Evolutionary conservation across 2,888 invertebrate genomes (phyloP), one percentile per base, ranked within the genome.

Genomic region (Palloptera scutellata): DNA sequence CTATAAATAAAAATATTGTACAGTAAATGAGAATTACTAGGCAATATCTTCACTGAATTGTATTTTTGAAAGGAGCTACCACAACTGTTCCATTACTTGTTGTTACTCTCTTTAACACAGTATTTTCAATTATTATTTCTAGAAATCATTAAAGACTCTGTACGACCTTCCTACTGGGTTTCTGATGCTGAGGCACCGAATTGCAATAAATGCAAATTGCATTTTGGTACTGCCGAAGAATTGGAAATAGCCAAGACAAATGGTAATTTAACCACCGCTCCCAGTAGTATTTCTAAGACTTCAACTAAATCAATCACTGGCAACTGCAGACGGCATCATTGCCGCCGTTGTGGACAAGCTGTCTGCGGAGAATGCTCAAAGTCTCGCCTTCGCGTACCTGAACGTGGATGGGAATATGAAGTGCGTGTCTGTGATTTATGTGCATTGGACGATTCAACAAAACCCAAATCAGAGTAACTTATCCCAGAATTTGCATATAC

Each of bases 401-500:
- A 89, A 59, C 86, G 89, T 73, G 92, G 92, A 66, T 93, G 93
- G 93, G 83, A 85, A 10, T 87, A 87, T 13, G 89, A 91, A n/a
- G 93, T 92, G 1, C 86, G 94, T 70, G 92, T 94, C 20, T 94
- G 94, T 83, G 90, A 93, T 78, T 80, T 85, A 17, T 94, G 94
- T 79, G 79, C 77, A 30, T 2, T 30, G 6, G 6, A 30, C 30
- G 30, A 6, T 4, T 30, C 30, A 30, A 30, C 30, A 6, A 30
- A 4, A 4, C 30, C 30, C 30, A 6, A 30, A 30, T 30, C 30
- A 30, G 30, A 30, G 2, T 30, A 30, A 30, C 2, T 30, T 30
- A 30, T 30, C 30, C 30, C 30, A 30, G 30, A 30, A 30, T 30
- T 4, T 30, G 30, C 30, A 30, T 30, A 30, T 30, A 6, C 30